Percentiles rank a stretch among this genome's conserved stretches.
Evolutionary conservation across 1,140 invertebrate genomes (phyloP).

Genomic region (Phenacoccus solenopsis): DNA sequence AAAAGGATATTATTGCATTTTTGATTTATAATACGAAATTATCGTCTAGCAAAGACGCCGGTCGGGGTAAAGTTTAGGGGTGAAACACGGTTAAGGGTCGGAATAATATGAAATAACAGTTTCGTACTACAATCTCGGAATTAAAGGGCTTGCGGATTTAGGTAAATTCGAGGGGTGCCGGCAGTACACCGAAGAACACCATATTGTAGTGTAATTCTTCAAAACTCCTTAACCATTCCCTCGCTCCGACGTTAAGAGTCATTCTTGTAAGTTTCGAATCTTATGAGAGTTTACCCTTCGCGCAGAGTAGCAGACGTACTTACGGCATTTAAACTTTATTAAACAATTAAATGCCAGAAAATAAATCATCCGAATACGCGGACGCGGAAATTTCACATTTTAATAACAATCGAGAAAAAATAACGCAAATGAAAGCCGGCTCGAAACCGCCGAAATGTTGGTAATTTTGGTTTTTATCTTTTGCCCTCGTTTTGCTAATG

Average conservation of each 20-base stretch:
- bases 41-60: not conserved
- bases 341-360: conserved; percentile 11
- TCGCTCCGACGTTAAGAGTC: not conserved
- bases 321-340: conserved; percentile 14
- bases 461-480: conserved; percentile 6
- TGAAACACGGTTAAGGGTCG: conserved; percentile 8
- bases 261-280: conserved; percentile 5
- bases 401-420: conserved; percentile 13
- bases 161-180: not conserved
- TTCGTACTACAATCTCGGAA: conserved; percentile 11
- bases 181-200: not conserved
- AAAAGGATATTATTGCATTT: conserved; percentile 12
- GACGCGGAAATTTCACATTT: conserved; percentile 3
- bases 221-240: conserved; percentile 2
- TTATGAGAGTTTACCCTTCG: conserved; percentile 4
- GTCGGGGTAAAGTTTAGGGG: conserved; percentile 5
- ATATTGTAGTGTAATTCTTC: conserved; percentile 15
- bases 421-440: not conserved
- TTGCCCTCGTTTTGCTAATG: not conserved
- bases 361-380: conserved; percentile 9
- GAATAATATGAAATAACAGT: conserved; percentile 8
- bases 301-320: not conserved
- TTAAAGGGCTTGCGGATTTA: conserved; percentile 12
- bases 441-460: not conserved
- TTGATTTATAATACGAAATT: conserved; percentile 12